Percentiles rank a stretch among this genome's conserved stretches.
Evolutionary conservation across 30 jellyfish, hydroid and myxozoan genomes (phyloP).

Genomic region (Pelagia noctiluca): DNA sequence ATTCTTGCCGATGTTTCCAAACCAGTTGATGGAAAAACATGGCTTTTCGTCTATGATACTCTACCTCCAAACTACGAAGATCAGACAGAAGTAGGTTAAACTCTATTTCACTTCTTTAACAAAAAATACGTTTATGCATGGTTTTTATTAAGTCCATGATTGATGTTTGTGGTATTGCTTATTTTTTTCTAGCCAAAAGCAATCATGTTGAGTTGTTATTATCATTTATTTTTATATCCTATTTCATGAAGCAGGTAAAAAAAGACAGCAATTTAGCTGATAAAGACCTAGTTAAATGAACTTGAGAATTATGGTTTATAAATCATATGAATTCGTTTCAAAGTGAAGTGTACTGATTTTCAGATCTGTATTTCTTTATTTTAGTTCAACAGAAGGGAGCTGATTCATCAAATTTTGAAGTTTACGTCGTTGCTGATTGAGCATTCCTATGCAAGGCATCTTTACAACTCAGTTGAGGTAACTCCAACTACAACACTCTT

Average conservation of each 20-base stretch:
- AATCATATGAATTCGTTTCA: too few relatives aligned
- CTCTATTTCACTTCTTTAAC: background rate
- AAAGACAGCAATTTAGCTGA: too few relatives aligned
- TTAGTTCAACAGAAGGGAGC: slow-evolving; percentile 75
- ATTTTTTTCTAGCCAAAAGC: too few relatives aligned
- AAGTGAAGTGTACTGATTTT: too few relatives aligned
- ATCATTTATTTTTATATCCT: too few relatives aligned
- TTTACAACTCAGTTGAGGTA: slow-evolving; percentile 97
- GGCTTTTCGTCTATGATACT: slow-evolving; percentile 88
- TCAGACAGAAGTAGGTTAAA: slow-evolving; percentile 44
- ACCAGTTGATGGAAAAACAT: slow-evolving; percentile 83
- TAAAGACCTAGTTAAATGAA: too few relatives aligned
- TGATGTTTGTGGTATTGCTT: too few relatives aligned
- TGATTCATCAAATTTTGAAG: slow-evolving; percentile 87
- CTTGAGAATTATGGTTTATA: too few relatives aligned
- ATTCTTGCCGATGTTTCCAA: slow-evolving; percentile 82
- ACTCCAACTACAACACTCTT: too few relatives aligned
- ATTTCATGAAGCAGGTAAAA: too few relatives aligned
- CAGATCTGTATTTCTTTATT: background rate
- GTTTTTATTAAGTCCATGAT: too few relatives aligned
- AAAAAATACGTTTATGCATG: background rate
- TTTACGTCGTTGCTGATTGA: slow-evolving; percentile 94
- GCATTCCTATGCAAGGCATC: slow-evolving; percentile 99
- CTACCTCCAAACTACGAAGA: slow-evolving; percentile 31
- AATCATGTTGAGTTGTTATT: too few relatives aligned